These are phyloP conservation scores for Tragelaphus buxtoni DNA, from an alignment of 2,113 vertebrate species.

Conservation along the genomic window DNA sequence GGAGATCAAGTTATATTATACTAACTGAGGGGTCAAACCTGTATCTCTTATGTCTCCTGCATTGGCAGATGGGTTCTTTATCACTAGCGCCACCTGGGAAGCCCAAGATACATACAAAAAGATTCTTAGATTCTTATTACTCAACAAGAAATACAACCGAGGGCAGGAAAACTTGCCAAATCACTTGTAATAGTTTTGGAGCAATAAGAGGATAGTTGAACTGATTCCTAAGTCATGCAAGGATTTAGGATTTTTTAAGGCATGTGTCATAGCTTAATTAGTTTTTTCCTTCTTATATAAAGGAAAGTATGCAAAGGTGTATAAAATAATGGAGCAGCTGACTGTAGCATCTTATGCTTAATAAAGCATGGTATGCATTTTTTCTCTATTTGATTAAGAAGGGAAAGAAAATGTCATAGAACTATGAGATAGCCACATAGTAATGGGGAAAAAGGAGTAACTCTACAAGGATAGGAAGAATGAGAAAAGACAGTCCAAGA, in stretches of 20 bases:
- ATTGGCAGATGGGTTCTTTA: background rate
- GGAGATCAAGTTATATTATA: background rate
- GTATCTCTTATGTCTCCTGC: background rate
- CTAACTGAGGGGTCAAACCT: background rate
- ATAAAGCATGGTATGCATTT: background rate
- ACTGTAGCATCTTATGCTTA: background rate
- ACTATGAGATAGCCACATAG: background rate
- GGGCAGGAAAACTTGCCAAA: background rate
- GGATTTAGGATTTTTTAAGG: background rate
- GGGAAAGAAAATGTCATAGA: background rate
- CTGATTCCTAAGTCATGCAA: background rate
- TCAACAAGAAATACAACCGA: background rate
- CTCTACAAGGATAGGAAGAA: background rate
- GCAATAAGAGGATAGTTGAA: background rate
- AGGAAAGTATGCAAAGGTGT: background rate
- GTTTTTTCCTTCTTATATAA: background rate
- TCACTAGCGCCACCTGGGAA: background rate
- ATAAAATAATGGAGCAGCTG: constrained; percentile 1
- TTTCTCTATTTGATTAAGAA: constrained; percentile 15
- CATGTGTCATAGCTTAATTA: background rate
- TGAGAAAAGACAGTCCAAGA: background rate
- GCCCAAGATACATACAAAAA: background rate
- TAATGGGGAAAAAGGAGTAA: background rate
- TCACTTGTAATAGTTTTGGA: background rate
- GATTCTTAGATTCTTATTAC: background rate